Conservation (phyloP, 2,797 vertebrate genomes). For the Dendrocincla tyrannina region DNA sequence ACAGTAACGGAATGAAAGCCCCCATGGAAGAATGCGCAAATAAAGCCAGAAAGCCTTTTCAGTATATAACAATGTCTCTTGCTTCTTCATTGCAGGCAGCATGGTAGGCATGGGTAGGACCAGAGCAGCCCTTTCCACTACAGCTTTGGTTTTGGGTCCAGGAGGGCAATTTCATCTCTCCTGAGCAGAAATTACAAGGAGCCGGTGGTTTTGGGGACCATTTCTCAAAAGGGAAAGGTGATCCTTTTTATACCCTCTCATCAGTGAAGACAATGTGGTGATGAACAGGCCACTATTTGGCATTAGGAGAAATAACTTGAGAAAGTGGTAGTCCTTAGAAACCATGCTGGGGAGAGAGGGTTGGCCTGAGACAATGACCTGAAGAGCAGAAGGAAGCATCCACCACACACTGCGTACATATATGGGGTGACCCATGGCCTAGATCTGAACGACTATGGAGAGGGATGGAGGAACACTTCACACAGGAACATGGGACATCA, state of each 20-base stretch:
- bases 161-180: background rate
- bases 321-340: background rate
- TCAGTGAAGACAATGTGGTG: background rate
- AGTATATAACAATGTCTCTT: background rate
- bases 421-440: background rate
- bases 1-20: background rate
- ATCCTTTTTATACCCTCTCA: background rate
- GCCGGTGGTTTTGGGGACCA: background rate
- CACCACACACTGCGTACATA: accelerated
- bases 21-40: background rate
- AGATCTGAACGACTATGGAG: background rate
- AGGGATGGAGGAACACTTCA: background rate
- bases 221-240: background rate
- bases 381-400: background rate
- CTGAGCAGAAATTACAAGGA: background rate
- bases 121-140: background rate
- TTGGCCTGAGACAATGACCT: background rate
- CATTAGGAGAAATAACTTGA: background rate
- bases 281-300: background rate
- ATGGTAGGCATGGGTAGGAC: background rate
- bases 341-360: accelerated
- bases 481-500: accelerated
- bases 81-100: background rate
- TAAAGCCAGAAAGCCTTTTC: background rate
- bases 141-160: background rate